phyloP scores from a whole-genome alignment of 2,888 invertebrate genomes.

The Loripinus fragilis region DNA sequence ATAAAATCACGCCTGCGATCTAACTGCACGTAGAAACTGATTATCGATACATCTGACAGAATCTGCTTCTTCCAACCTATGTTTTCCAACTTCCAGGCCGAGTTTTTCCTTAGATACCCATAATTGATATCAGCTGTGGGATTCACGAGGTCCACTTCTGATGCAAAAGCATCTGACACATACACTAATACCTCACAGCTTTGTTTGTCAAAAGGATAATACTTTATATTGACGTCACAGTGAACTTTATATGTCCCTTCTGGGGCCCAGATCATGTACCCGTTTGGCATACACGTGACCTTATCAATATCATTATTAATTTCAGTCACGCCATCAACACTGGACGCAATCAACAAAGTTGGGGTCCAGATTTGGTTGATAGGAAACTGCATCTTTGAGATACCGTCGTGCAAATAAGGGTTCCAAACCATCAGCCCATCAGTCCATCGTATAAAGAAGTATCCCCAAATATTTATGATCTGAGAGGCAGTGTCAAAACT shows the following conservation, averaged over 20 bases:
- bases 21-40: background rate
- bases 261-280: background rate
- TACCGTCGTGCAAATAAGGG: background rate
- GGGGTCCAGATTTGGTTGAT: background rate
- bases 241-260: background rate
- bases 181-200: background rate
- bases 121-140: too few species aligned
- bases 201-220: constrained; percentile 4
- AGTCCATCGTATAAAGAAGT: background rate
- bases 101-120: background rate
- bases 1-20: constrained; percentile 48
- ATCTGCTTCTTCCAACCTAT: background rate
- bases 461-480: background rate
- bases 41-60: background rate
- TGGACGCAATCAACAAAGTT: background rate
- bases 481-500: background rate
- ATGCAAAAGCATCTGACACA: background rate
- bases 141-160: background rate
- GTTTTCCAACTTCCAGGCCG: background rate
- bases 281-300: background rate
- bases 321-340: background rate
- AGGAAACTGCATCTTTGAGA: background rate
- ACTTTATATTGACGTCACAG: constrained; percentile 4
- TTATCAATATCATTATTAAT: background rate
- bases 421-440: background rate